Conservation (phyloP, 2,888 invertebrate species). For the Yponomeuta cagnagella region DNA sequence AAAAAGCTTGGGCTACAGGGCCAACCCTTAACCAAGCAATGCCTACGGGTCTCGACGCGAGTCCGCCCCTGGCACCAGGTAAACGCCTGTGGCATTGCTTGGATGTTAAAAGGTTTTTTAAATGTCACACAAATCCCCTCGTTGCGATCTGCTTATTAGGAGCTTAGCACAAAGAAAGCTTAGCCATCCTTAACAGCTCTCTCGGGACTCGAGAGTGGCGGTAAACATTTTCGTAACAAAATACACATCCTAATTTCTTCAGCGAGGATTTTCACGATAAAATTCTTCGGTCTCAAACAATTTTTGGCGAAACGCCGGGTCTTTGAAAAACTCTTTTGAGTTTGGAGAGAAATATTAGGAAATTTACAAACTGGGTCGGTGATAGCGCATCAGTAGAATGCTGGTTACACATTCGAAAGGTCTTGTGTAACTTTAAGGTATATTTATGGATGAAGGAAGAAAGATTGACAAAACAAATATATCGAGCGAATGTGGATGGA, state of each 20-base stretch:
- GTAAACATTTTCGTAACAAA: not conserved
- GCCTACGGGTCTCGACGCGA: too few relatives aligned
- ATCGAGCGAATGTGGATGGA: too few relatives aligned
- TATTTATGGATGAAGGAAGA: too few relatives aligned
- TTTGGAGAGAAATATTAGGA: not conserved
- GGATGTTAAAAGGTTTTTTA: too few relatives aligned
- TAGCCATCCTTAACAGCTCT: not conserved
- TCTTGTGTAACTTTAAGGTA: too few relatives aligned
- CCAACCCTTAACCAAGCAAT: too few relatives aligned
- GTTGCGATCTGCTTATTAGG: not conserved
- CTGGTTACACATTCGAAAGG: too few relatives aligned
- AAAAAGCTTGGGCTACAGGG: too few relatives aligned
- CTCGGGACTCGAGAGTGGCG: not conserved
- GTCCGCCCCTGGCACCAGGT: too few relatives aligned
- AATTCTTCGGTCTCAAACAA: not conserved
- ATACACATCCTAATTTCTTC: not conserved
- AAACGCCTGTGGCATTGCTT: too few relatives aligned
- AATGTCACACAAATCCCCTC: too few relatives aligned
- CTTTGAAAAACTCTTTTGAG: not conserved
- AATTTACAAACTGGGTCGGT: not conserved
- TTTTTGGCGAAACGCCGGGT: not conserved
- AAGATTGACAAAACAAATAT: too few relatives aligned
- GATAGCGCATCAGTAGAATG: not conserved
- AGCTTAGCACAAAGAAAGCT: not conserved
- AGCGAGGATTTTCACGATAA: not conserved